These are phyloP conservation scores for Ochotona curzoniae DNA, from an alignment of 2,113 vertebrate genomes.

Conservation along the genomic window DNA sequence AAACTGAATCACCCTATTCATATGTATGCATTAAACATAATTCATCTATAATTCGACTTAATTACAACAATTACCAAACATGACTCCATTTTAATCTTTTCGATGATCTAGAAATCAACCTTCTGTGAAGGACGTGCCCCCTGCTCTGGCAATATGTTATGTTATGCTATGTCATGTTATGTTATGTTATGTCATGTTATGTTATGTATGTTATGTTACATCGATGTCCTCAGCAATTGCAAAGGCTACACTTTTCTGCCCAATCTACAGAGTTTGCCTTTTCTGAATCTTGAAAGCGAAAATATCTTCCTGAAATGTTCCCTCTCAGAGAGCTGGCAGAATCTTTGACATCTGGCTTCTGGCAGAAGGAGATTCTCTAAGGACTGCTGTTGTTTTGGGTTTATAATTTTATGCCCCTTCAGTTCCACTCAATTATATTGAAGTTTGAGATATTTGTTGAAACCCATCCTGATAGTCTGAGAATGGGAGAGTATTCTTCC, in stretches of 20 bases:
- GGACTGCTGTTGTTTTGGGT: conserved; percentile 42
- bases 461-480: conserved; percentile 22
- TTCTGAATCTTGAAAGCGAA: conserved; percentile 26
- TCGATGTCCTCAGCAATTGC: neutral
- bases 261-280: conserved; percentile 36
- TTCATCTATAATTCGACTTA: neutral
- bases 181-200: too few species aligned
- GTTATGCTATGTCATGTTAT: too few species aligned
- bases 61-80: neutral
- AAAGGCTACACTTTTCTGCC: neutral
- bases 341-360: conserved; percentile 52
- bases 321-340: conserved; percentile 44
- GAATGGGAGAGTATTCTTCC: neutral
- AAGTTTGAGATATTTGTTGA: conserved; percentile 43
- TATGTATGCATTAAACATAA: neutral
- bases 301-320: conserved; percentile 62
- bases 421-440: conserved; percentile 41
- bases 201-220: too few species aligned
- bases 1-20: neutral
- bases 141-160: neutral
- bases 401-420: conserved; percentile 53
- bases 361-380: conserved; percentile 59
- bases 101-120: neutral
- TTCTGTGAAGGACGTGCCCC: neutral
- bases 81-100: neutral